Percentiles rank a stretch among this genome's conserved stretches.
phyloP scores from a whole-genome alignment of 2,797 vertebrate species.

The Rallus crepitans region DNA sequence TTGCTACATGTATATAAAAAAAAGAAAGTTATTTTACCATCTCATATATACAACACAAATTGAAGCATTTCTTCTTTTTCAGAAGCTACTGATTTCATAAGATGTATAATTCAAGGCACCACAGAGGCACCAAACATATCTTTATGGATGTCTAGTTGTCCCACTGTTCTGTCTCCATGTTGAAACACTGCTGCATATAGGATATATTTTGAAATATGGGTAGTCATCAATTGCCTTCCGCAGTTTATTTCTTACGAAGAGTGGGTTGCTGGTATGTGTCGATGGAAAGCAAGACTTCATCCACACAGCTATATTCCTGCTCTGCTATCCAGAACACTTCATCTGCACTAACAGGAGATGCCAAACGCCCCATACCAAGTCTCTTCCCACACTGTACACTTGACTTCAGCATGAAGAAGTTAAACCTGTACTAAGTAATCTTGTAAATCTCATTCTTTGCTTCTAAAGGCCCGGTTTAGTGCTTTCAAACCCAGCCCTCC shows the following conservation, averaged over 20 bases:
- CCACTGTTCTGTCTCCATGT: not conserved
- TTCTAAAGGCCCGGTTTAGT: not conserved
- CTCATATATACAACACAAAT: not conserved
- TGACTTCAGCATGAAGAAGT: not conserved
- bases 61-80: not conserved
- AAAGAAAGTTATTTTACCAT: not conserved
- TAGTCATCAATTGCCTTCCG: not conserved
- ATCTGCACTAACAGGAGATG: not conserved
- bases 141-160: not conserved
- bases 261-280: not conserved
- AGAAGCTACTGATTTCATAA: not conserved
- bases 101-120: not conserved
- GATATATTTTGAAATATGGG: not conserved
- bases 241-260: not conserved
- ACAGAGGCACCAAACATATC: not conserved
- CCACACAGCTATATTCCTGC: not conserved
- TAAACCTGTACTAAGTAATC: not conserved
- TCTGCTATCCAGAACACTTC: not conserved
- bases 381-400: not conserved
- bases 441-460: not conserved
- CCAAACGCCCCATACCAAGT: not conserved
- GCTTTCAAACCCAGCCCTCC: not conserved
- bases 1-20: not conserved
- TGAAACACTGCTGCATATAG: not conserved
- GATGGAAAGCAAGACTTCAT: not conserved